phyloP scores from a whole-genome alignment of 2,888 invertebrate genomes.

The Pollenia angustigena region DNA sequence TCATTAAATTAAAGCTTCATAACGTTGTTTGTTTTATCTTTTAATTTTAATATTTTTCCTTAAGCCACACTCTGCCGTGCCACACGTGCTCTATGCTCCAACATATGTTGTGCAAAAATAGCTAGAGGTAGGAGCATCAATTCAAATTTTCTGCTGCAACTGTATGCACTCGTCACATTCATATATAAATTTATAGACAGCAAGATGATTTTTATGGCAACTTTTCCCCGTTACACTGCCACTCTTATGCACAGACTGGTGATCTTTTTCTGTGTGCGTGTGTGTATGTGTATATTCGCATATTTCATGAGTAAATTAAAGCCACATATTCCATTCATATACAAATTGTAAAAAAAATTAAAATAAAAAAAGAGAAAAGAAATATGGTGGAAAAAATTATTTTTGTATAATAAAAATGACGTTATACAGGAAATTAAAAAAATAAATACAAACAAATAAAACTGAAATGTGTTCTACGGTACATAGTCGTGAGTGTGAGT shows the following conservation, averaged over 20 bases:
- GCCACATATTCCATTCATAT: slow-evolving; percentile 40
- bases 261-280: not conserved
- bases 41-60: slow-evolving; percentile 54
- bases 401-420: slow-evolving; percentile 52
- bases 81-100: slow-evolving; percentile 14
- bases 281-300: slow-evolving; percentile 6
- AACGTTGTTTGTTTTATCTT: slow-evolving; percentile 46
- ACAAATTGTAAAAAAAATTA: slow-evolving; percentile 16
- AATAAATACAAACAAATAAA: slow-evolving; percentile 38
- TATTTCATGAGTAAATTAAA: slow-evolving; percentile 49
- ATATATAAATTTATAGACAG: slow-evolving; percentile 45
- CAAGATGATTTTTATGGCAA: slow-evolving; percentile 25
- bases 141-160: slow-evolving; percentile 29
- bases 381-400: slow-evolving; percentile 55
- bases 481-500: not conserved
- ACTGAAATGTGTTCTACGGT: slow-evolving; percentile 4
- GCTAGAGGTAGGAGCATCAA: slow-evolving; percentile 16
- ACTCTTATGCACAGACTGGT: not conserved
- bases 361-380: slow-evolving; percentile 1
- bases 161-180: slow-evolving; percentile 45
- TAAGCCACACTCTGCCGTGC: slow-evolving; percentile 30
- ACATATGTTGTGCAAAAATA: slow-evolving; percentile 13
- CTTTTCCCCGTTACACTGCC: slow-evolving; percentile 8
- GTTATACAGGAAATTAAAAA: slow-evolving; percentile 54
- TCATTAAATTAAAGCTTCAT: slow-evolving; percentile 52